Conservation (phyloP, 2,888 invertebrate species). For the Trissoscelio sp. region DNA sequence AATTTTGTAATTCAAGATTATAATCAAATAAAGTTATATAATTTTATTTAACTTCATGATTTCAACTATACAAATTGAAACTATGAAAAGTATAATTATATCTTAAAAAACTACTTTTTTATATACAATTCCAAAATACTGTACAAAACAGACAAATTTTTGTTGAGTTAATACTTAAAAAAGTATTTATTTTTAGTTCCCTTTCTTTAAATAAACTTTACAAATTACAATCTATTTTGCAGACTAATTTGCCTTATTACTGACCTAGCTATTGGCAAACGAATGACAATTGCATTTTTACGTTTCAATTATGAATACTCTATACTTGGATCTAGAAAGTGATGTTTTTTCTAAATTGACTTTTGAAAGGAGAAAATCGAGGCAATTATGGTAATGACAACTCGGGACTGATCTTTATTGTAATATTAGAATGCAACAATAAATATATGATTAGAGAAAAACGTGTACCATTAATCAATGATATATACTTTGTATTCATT, state of each 20-base stretch:
- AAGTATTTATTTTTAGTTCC: too few relatives aligned
- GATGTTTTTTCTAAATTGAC: conserved; percentile 40
- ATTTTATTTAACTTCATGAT: too few relatives aligned
- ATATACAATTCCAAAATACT: too few relatives aligned
- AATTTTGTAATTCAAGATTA: too few relatives aligned
- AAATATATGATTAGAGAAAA: conserved; percentile 29
- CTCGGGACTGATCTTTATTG: conserved; percentile 29
- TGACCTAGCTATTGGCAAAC: conserved; percentile 2
- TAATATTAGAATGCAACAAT: conserved; percentile 22
- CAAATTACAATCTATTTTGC: too few relatives aligned
- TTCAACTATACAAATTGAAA: too few relatives aligned
- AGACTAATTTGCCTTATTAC: conserved; percentile 13
- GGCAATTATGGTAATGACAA: conserved; percentile 46
- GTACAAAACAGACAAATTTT: too few relatives aligned
- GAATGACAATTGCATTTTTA: conserved; percentile 34
- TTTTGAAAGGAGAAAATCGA: conserved; percentile 44
- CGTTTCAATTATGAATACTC: conserved; percentile 25
- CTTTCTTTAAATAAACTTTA: too few relatives aligned
- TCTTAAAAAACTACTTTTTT: too few relatives aligned
- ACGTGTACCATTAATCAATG: conserved; percentile 16
- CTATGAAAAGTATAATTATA: too few relatives aligned
- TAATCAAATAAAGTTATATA: too few relatives aligned
- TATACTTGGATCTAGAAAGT: conserved; percentile 36
- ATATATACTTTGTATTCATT: background rate
- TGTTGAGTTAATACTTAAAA: too few relatives aligned